Conservation (phyloP, 2,888 invertebrate species). For the Synergus umbraculus region DNA sequence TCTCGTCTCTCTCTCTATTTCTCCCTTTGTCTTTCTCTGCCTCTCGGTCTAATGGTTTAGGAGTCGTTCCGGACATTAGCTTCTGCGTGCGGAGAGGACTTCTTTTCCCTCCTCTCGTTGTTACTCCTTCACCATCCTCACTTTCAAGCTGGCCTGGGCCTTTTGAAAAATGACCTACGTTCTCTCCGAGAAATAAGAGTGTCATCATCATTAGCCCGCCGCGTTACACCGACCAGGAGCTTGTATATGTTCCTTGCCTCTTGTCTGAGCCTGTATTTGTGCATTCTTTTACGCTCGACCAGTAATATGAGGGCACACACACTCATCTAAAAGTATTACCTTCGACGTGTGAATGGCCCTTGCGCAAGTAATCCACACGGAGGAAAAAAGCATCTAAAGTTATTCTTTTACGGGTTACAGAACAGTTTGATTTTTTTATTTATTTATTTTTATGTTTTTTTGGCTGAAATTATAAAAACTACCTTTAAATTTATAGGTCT, state of each 20-base stretch:
- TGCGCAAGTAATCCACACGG: background rate
- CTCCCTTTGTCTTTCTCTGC: background rate
- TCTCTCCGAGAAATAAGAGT: slow-evolving; percentile 75
- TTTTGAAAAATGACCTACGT: slow-evolving; percentile 76
- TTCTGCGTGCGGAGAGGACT: slow-evolving; percentile 66
- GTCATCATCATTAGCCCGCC: slow-evolving; percentile 77
- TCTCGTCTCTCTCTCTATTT: background rate
- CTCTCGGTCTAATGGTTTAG: slow-evolving; percentile 71
- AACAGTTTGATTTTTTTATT: too few relatives aligned
- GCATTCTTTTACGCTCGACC: background rate
- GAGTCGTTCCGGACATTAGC: slow-evolving; percentile 76
- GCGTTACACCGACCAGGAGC: slow-evolving; percentile 65
- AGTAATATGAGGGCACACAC: slow-evolving; percentile 10
- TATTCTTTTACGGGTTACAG: background rate
- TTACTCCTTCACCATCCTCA: slow-evolving; percentile 36
- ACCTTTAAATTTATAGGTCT: too few relatives aligned
- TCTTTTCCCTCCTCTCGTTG: slow-evolving; percentile 48
- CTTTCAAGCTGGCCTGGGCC: slow-evolving; percentile 59
- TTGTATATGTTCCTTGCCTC: background rate
- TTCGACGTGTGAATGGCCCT: slow-evolving; percentile 5
- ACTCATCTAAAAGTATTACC: background rate
- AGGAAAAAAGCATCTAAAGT: background rate
- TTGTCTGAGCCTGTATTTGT: background rate
- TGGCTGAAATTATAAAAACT: too few relatives aligned
- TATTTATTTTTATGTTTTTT: too few relatives aligned